Evolutionary conservation across 2,113 vertebrate genomes (phyloP).

Genomic region (Riparia riparia): DNA sequence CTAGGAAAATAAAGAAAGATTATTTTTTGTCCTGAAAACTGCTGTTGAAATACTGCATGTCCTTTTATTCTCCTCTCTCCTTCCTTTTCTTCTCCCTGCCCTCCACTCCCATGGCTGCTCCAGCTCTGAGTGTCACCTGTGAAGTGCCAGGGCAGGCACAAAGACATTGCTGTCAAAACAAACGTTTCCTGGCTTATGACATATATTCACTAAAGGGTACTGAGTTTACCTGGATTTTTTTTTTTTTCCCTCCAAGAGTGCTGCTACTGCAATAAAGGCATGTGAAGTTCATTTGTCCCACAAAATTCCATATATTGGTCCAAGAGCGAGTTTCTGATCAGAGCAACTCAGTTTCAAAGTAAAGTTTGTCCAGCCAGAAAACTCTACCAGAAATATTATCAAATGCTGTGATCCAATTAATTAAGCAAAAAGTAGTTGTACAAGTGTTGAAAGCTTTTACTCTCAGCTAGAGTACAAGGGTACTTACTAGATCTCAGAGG

Average conservation of each 20-base stretch:
- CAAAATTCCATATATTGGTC: background rate
- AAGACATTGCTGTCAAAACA: background rate
- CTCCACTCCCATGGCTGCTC: background rate
- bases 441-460: background rate
- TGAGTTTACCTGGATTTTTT: background rate
- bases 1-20: background rate
- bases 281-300: background rate
- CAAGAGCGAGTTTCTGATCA: background rate
- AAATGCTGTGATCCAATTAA: background rate
- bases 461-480: background rate
- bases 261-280: background rate
- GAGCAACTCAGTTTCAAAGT: background rate
- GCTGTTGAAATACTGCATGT: background rate
- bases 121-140: background rate
- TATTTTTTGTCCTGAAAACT: background rate
- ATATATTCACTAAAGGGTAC: rapidly evolving
- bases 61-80: background rate
- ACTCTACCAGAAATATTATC: background rate
- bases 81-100: background rate
- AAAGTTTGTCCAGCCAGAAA: background rate
- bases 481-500: background rate
- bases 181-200: background rate
- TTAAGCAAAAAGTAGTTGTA: background rate
- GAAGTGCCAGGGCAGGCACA: background rate
- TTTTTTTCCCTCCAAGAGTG: rapidly evolving